Base-by-base conservation (phyloP, 1,140 invertebrate species). In the Cydia fagiglandana region DNA sequence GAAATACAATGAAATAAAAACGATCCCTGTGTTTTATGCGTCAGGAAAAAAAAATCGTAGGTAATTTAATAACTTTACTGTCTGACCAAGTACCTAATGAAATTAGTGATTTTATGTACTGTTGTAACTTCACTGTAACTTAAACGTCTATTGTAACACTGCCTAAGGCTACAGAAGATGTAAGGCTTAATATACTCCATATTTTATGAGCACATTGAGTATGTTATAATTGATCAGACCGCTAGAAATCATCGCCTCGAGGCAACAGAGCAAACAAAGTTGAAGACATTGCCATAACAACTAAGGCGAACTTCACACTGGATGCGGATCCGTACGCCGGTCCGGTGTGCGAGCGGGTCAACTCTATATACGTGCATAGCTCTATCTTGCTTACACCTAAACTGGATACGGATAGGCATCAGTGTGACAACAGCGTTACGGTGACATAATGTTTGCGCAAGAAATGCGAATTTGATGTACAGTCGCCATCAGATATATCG, bases 361-460 rank as follows among this genome's bases (percentile, higher is more conserved):
- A 3, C 45, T 4, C 2, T 15, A 15, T 15, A 15, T 47, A 47
- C 45, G 1, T 47, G 45, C 10, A 47, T 47, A 47, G 13, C 45
- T 47, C 13, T 47, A 2, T 47, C 45, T 47, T 12, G 45, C 45
- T 47, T 47, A 45, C 41, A 45, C 12, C 41, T 45, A 45, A 45
- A 45, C 10, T 45, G 41, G 9, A 45, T 10, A 12, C 45, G 13
- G 2, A 15, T 47, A 12, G 12, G 13, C 45, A 47, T 47, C 2
- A 47, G 13, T 47, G 45, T 47, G 45, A 47, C 6, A 17, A 20
- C 53, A 0, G 45, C 45, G 13, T 47, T 47, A 47, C 3, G 20
- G 56, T 61, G 56, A 61, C 56, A 61, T 61, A 61, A 61, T 61
- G 20, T 61, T 61, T 61, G 56, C 20, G 6, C 20, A 61, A 61